Base-by-base conservation (phyloP, 1,140 invertebrate species). In the Triops cancriformis region DNA sequence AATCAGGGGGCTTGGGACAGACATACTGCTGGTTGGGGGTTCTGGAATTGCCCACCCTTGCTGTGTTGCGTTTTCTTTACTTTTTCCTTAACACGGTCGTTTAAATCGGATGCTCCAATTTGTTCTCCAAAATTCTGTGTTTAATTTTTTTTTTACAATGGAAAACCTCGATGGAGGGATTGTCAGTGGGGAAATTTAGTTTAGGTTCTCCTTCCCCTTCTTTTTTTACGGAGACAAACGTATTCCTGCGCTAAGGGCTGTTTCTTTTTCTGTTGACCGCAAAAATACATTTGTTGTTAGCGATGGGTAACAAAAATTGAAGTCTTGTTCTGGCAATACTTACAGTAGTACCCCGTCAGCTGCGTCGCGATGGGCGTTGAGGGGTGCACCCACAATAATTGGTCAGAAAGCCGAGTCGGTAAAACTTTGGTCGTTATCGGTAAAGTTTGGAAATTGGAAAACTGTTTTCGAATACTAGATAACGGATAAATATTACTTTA, bases 201-300 rank as follows among this genome's bases (percentile, higher is more conserved):
- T 18, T 64, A n/a, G 51, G 14, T 64, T 64, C 9, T 64, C 18
- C 51, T 64, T 64, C 6, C 51, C n/a, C 51, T 64, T 64, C 18
- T 64, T 64, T 64, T 64, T 23, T 18, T 23, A 64, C 51, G 51
- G 14, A 64, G 51, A 64, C 14, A 7, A 64, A 64, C 51, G 14
- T 64, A n/a, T n/a, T 23, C 51, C 51, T 64, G 51, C 14, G 45
- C 14, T 9, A 23, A 64, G 51, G 51, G 23, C 23, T 64, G 51
- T 64, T 64, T 64, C 18, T 6, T 64, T 64, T 64, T 64, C 18
- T 64, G n/a, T 64, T n/a, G 51, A 64, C 51, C 51, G 51, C 51
- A 64, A 64, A 23, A 64, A 64, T 64, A 64, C 51, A 64, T 64
- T 64, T 64, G 51, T 64, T 64, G 51, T 64, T 64, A 64, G 23